Percentiles rank a stretch among this genome's conserved stretches.
Evolutionary conservation across 1,140 invertebrate species (phyloP).

Genomic region (Pachyrhynchus sulphureomaculatus): DNA sequence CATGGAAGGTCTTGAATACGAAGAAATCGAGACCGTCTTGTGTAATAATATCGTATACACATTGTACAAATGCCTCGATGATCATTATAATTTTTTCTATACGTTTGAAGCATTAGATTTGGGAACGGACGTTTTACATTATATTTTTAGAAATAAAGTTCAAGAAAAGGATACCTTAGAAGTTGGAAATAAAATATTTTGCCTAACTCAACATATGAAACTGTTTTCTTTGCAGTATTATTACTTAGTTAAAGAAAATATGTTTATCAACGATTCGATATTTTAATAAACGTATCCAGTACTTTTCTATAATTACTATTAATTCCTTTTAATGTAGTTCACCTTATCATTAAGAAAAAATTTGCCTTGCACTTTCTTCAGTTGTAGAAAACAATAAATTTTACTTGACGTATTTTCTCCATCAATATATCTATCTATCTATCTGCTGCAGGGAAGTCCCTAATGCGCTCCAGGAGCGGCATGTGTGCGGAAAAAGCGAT

Average conservation of each 20-base stretch:
- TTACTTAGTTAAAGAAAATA: slow-evolving; percentile 14
- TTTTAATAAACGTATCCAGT: not conserved
- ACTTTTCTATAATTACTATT: too few relatives aligned
- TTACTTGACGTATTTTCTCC: too few relatives aligned
- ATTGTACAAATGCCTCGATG: slow-evolving; percentile 32
- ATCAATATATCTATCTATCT: too few relatives aligned
- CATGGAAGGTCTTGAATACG: slow-evolving; percentile 15
- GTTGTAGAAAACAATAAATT: too few relatives aligned
- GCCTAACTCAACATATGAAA: not conserved
- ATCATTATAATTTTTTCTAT: slow-evolving; percentile 2
- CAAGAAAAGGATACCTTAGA: not conserved
- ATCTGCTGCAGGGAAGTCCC: too few relatives aligned
- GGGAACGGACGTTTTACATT: slow-evolving; percentile 9
- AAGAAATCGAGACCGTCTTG: slow-evolving; percentile 32
- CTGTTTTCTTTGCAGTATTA: slow-evolving; percentile 25
- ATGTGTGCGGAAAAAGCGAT: too few relatives aligned
- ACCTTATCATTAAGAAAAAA: too few relatives aligned
- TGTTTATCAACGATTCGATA: slow-evolving; percentile 15
- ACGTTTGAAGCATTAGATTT: slow-evolving; percentile 32
- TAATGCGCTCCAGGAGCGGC: too few relatives aligned
- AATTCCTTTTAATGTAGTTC: too few relatives aligned
- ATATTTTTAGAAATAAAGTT: slow-evolving; percentile 14
- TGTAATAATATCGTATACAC: slow-evolving; percentile 38
- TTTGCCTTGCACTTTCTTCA: too few relatives aligned
- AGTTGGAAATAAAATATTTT: not conserved